Percentiles rank a stretch among this genome's conserved stretches.
These are phyloP conservation scores for Ectemnius lituratus DNA, from an alignment of 2,888 invertebrate species.

Conservation along the genomic window DNA sequence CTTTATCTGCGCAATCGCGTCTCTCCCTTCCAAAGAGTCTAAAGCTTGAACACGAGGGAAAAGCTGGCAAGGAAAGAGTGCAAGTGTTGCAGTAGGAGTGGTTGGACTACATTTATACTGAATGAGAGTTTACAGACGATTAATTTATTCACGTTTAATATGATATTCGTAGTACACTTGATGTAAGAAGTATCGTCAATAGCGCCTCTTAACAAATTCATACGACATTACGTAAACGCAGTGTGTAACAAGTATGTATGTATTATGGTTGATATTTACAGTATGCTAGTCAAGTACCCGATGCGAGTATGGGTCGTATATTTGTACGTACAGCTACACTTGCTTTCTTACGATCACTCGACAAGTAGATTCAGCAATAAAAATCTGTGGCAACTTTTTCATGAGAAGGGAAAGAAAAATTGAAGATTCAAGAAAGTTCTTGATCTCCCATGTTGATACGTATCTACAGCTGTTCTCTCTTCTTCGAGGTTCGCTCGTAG, in stretches of 20 bases:
- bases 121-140: slow-evolving; percentile 67
- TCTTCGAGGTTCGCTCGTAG: neutral
- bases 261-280: slow-evolving; percentile 65
- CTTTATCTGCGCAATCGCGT: slow-evolving; percentile 54
- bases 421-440: neutral
- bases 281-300: slow-evolving; percentile 29
- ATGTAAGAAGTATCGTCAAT: slow-evolving; percentile 66
- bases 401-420: slow-evolving; percentile 11
- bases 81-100: no score
- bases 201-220: slow-evolving; percentile 58
- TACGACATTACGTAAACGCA: slow-evolving; percentile 50
- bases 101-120: no score
- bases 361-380: slow-evolving; percentile 15
- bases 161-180: slow-evolving; percentile 64
- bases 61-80: slow-evolving; percentile 25
- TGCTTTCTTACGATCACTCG: slow-evolving; percentile 17
- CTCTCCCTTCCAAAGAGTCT: slow-evolving; percentile 45
- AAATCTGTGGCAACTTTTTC: slow-evolving; percentile 6
- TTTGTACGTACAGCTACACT: slow-evolving; percentile 24
- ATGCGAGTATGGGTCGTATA: slow-evolving; percentile 20
- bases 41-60: slow-evolving; percentile 25
- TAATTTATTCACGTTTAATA: slow-evolving; percentile 69
- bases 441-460: neutral
- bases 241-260: slow-evolving; percentile 28
- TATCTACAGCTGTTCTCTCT: slow-evolving; percentile 1